Evolutionary conservation across 1,140 invertebrate species (phyloP).

Genomic region (Neodiprion pinetum): DNA sequence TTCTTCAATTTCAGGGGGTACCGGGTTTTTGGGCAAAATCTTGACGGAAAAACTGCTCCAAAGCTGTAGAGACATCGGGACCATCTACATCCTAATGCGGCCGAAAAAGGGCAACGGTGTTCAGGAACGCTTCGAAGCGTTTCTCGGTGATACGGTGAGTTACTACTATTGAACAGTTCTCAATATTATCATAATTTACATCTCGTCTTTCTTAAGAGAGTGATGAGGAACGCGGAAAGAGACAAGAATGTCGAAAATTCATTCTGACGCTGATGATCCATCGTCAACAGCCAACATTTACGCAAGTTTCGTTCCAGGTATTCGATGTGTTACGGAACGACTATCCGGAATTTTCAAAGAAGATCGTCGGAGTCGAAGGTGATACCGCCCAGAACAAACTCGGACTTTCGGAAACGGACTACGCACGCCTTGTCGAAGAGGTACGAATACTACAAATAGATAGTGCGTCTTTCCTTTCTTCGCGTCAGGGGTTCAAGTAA

Average conservation of each 20-base stretch:
- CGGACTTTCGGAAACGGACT: conserved; percentile 80
- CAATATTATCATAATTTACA: background rate
- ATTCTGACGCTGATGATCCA: background rate
- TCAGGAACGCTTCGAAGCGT: conserved; percentile 34
- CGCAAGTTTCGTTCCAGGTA: conserved; percentile 48
- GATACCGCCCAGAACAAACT: conserved; percentile 75
- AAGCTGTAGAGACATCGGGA: conserved; percentile 70
- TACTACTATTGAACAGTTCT: background rate
- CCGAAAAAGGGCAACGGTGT: conserved; percentile 66
- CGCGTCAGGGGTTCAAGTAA: background rate
- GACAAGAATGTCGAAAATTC: background rate
- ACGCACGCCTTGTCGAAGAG: conserved; percentile 70
- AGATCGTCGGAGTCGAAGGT: conserved; percentile 58
- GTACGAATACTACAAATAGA: conserved; percentile 55
- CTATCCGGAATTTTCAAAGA: conserved; percentile 44
- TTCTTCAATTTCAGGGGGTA: conserved; percentile 52
- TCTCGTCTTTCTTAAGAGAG: conserved; percentile 16
- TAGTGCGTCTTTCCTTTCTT: conserved; percentile 29
- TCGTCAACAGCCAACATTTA: background rate
- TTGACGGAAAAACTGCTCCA: conserved; percentile 68
- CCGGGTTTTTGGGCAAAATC: conserved; percentile 71
- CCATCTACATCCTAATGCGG: conserved; percentile 73
- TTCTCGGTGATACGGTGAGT: background rate
- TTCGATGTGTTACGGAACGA: conserved; percentile 59
- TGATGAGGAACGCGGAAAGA: background rate